Conservation (phyloP, 2,113 vertebrate genomes). For the Rhipidura dahli region DNA sequence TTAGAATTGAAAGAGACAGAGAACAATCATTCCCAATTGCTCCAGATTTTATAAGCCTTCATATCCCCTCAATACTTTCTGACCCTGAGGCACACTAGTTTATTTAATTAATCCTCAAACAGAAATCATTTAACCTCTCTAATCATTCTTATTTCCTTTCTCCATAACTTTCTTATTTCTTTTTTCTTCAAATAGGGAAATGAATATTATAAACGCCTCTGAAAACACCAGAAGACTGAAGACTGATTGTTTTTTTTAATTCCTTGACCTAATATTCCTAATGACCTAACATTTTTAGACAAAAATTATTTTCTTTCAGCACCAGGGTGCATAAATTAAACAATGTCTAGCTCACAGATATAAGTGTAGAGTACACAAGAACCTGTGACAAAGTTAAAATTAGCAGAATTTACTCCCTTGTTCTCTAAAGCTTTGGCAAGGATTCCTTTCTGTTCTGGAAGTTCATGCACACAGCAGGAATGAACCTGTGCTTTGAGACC, state of each 20-base stretch:
- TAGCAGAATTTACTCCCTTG: background rate
- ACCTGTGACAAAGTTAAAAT: background rate
- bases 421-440: background rate
- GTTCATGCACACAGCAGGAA: background rate
- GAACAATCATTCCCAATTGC: background rate
- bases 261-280: background rate
- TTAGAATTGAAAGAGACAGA: background rate
- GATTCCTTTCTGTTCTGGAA: background rate
- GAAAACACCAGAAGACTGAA: background rate
- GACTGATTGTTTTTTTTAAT: background rate
- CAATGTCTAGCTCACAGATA: background rate
- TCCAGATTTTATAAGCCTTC: background rate
- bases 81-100: background rate
- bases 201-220: background rate
- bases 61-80: background rate
- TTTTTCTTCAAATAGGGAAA: background rate
- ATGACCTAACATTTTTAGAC: background rate
- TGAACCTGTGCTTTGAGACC: background rate
- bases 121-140: background rate
- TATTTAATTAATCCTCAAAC: slow-evolving; percentile 6
- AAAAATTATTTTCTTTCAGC: background rate
- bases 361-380: background rate
- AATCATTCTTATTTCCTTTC: background rate
- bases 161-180: background rate
- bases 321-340: background rate